These are phyloP conservation scores for Aphrophora alni DNA, from an alignment of 2,888 invertebrate genomes.

Conservation along the genomic window DNA sequence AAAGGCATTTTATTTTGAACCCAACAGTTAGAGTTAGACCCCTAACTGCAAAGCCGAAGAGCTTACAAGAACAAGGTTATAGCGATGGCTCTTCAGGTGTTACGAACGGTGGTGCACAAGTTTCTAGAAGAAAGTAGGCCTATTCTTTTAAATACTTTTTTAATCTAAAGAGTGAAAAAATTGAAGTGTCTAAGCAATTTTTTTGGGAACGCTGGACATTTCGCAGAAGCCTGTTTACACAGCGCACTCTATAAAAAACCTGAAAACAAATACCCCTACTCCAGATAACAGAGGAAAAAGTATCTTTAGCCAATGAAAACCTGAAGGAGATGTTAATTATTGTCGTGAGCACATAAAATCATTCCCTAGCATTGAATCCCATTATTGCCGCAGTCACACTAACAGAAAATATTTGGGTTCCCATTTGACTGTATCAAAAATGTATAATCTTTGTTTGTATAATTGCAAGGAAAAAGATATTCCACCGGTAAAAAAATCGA, in stretches of 20 bases:
- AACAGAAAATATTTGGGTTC: constrained; percentile 16
- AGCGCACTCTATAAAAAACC: too few species aligned
- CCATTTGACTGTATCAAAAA: constrained; percentile 18
- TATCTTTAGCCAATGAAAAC: background rate
- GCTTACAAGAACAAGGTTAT: background rate
- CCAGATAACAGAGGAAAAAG: too few species aligned
- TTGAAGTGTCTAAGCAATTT: constrained; percentile 18
- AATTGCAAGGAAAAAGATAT: constrained; percentile 3
- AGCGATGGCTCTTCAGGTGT: background rate
- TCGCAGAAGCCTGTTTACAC: too few species aligned
- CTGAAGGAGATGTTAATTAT: background rate
- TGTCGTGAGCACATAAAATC: constrained; percentile 19
- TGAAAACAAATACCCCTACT: too few species aligned
- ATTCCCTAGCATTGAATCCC: constrained; percentile 21
- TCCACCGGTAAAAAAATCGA: constrained; percentile 14
- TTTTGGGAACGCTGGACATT: background rate
- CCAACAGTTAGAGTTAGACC: background rate
- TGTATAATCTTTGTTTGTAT: constrained; percentile 9
- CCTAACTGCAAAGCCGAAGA: background rate
- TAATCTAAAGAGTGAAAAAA: constrained; percentile 4
- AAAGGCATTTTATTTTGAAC: background rate
- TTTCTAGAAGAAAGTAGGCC: constrained; percentile 21
- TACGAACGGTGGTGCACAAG: background rate
- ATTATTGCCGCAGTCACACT: constrained; percentile 18
- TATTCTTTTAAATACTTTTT: constrained; percentile 27